Evolutionary conservation across 30 jellyfish, hydroid and myxozoan species (phyloP), one percentile per base, ranked within the genome.

Genomic region (Mastigias papua): DNA sequence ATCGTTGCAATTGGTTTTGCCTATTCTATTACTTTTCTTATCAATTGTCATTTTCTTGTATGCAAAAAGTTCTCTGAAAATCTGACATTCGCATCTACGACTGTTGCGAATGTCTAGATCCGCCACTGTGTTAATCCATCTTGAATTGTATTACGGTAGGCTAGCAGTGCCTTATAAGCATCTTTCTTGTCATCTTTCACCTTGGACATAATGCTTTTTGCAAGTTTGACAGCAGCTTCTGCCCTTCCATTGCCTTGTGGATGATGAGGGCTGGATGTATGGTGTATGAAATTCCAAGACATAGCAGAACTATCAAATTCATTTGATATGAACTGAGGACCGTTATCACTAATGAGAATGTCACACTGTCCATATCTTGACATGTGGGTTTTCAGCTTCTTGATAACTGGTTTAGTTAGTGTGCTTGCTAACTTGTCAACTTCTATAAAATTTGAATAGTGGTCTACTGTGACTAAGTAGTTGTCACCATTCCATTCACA

Each of bases 221-320:
- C 86, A 7, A 75, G 37, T 42, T 75, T 42, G 37, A 75, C 92
- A 30, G 92, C 92, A 29, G 92, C 92, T 81, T 81, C 92, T 65
- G 76, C 87, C 34, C 92, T 65, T 48, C 86, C 92, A 81, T 81
- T 81, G 64, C 86, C 92, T 81, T 81, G 78, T 51, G 92, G 76
- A 76, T 81, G 85, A 69, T 81, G 29, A 48, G 76, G 78, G 32
- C 69, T 58, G 9, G 76, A 67, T 69, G 60, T 81, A 81, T 51
- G 84, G 67, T 63, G 84, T 30, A 51, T 67, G 32, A 68, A 81
- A 65, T 65, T 64, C 86, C 86, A 75, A 75, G 86, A 75, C 66
- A 34, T 49, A 2, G 86, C 86, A 75, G 46, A 75, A 46, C 86
- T 75, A 34, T 75, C 86, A 48, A 75, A 75, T 7, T 75, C 86